Percentiles rank a stretch among this genome's conserved stretches.
Evolutionary conservation across 1,140 invertebrate genomes (phyloP).

Genomic region (Meloidogyne hapla): DNA sequence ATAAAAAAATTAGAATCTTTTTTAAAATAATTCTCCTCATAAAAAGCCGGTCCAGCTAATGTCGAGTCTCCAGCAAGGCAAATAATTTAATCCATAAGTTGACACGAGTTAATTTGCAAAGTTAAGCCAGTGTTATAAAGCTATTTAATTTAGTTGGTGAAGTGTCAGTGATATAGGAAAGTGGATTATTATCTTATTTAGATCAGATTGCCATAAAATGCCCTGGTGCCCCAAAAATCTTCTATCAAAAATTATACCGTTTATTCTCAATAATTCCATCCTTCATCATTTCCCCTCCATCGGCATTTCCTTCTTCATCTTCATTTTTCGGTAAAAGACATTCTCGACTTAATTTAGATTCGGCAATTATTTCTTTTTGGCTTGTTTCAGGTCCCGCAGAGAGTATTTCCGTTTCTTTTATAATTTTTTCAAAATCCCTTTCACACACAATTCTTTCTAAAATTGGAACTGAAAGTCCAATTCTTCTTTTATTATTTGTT

Average conservation of each 20-base stretch:
- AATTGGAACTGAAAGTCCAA: neutral
- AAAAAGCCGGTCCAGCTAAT: no score
- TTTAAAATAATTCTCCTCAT: no score
- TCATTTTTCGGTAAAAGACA: neutral
- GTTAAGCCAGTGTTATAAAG: no score
- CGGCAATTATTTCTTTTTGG: constrained; percentile 1
- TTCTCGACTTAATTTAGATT: constrained; percentile 2
- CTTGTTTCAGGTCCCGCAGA: neutral
- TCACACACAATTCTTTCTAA: neutral
- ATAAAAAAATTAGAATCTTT: neutral
- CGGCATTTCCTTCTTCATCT: neutral
- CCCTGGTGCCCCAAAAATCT: no score
- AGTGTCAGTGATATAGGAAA: no score
- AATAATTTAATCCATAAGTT: no score
- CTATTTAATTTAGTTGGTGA: no score
- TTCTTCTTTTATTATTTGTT: constrained; percentile 14
- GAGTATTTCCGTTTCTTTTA: constrained; percentile 13
- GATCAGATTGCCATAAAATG: no score
- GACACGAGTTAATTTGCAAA: no score
- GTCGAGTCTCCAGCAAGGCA: no score
- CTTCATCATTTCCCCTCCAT: neutral
- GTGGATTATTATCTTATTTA: no score
- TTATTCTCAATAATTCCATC: neutral
- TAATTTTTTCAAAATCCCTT: constrained; percentile 1
- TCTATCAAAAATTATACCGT: neutral